phyloP scores from a whole-genome alignment of 2,797 vertebrate genomes.

The Melanotaenia maccullochi region DNA sequence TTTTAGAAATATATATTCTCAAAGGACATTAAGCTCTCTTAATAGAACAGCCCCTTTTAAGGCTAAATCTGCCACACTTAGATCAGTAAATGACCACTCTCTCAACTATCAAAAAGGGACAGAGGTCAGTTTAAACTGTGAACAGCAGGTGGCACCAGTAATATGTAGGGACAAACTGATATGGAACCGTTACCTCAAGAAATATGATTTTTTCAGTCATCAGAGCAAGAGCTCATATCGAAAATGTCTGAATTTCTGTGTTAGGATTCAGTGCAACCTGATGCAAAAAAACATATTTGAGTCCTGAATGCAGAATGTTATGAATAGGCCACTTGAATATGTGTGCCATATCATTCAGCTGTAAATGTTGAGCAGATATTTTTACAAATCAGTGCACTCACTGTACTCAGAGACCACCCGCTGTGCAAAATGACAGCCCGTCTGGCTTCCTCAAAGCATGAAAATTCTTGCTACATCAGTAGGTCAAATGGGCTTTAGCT shows the following conservation, averaged over 20 bases:
- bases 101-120: not conserved
- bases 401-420: slow-evolving; percentile 43
- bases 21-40: not conserved
- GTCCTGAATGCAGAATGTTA: not conserved
- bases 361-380: slow-evolving; percentile 14
- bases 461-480: slow-evolving; percentile 52
- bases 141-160: slow-evolving; percentile 80
- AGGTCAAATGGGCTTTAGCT: slow-evolving; percentile 56
- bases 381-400: slow-evolving; percentile 33
- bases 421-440: slow-evolving; percentile 45
- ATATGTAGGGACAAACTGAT: slow-evolving; percentile 47
- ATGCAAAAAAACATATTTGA: not conserved
- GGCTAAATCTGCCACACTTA: slow-evolving; percentile 16
- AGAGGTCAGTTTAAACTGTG: slow-evolving; percentile 33
- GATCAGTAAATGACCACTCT: slow-evolving; percentile 28
- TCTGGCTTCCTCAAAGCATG: slow-evolving; percentile 32
- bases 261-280: slow-evolving; percentile 14
- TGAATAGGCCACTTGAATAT: slow-evolving; percentile 1
- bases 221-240: slow-evolving; percentile 25
- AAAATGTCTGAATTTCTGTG: slow-evolving; percentile 6
- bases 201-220: slow-evolving; percentile 38
- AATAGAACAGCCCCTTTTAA: slow-evolving; percentile 29
- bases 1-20: not conserved
- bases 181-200: slow-evolving; percentile 23
- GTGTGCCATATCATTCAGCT: slow-evolving; percentile 5